These are phyloP conservation scores for Lagodon rhomboides DNA, from an alignment of 2,797 vertebrate genomes.

Conservation along the genomic window DNA sequence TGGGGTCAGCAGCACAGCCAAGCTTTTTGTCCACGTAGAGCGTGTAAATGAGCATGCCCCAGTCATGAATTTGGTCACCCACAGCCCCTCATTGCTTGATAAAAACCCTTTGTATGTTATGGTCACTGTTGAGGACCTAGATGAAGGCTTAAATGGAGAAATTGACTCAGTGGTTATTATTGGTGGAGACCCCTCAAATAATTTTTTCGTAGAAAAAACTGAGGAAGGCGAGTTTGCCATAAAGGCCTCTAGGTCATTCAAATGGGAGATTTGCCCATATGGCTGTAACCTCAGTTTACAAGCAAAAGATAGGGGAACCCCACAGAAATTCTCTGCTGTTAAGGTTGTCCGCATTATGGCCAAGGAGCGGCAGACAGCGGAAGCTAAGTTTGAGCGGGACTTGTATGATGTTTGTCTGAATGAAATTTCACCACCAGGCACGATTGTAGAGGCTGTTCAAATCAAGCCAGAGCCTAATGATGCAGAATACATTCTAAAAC, in stretches of 20 bases:
- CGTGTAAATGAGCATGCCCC: conserved; percentile 93
- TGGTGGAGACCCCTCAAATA: conserved; percentile 89
- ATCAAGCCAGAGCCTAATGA: conserved; percentile 88
- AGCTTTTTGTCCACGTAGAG: conserved; percentile 96
- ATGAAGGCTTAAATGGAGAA: conserved; percentile 94
- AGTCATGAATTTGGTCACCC: conserved; percentile 87
- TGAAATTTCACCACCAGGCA: conserved; percentile 95
- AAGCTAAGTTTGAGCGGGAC: conserved; percentile 90
- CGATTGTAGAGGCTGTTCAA: conserved; percentile 89
- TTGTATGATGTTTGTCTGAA: conserved; percentile 89
- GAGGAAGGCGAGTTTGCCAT: conserved; percentile 90
- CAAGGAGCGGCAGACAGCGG: conserved; percentile 78
- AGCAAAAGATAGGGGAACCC: conserved; percentile 93
- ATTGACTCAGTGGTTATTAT: conserved; percentile 93
- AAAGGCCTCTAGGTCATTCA: conserved; percentile 87
- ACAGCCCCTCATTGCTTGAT: conserved; percentile 87
- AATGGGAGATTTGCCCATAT: conserved; percentile 89
- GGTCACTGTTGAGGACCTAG: conserved; percentile 90
- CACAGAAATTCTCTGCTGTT: conserved; percentile 90
- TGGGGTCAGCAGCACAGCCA: conserved; percentile 97
- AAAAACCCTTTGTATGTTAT: conserved; percentile 90
- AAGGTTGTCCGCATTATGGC: conserved; percentile 87
- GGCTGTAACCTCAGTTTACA: conserved; percentile 95
- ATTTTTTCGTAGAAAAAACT: conserved; percentile 89
- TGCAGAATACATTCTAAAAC: conserved; percentile 90